These are phyloP conservation scores for Oreochromis niloticus DNA, from an alignment of 2,113 vertebrate genomes.

Conservation along the genomic window DNA sequence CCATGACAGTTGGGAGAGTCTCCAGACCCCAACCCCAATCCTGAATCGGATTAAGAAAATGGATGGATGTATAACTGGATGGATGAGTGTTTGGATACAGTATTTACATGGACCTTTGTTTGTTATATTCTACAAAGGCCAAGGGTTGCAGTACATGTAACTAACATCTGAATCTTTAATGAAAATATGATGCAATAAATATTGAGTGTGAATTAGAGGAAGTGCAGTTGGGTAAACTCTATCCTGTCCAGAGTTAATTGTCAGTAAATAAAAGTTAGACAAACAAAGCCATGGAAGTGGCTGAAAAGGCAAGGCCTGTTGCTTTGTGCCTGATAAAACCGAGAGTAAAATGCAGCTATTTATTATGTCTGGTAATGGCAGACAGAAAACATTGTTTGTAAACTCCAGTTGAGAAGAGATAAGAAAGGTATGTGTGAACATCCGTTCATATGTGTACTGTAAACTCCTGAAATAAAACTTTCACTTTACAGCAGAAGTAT, in stretches of 20 bases:
- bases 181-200: neutral
- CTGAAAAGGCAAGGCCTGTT: neutral
- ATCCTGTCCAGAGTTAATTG: neutral
- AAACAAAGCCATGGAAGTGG: neutral
- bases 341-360: neutral
- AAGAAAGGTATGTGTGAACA: neutral
- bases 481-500: neutral
- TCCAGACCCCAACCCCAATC: neutral
- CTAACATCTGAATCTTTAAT: neutral
- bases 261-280: neutral
- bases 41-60: neutral
- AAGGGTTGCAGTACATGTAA: neutral
- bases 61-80: neutral
- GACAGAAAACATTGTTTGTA: neutral
- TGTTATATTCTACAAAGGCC: neutral
- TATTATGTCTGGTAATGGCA: neutral
- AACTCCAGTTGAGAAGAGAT: neutral
- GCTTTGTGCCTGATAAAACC: neutral
- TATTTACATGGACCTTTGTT: neutral
- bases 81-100: neutral
- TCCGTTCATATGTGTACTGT: neutral
- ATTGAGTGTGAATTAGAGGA: neutral
- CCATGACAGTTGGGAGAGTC: neutral
- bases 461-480: neutral
- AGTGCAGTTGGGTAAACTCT: neutral